These are phyloP conservation scores for Dasypus novemcinctus DNA, from an alignment of 2,113 vertebrate species.

Conservation along the genomic window DNA sequence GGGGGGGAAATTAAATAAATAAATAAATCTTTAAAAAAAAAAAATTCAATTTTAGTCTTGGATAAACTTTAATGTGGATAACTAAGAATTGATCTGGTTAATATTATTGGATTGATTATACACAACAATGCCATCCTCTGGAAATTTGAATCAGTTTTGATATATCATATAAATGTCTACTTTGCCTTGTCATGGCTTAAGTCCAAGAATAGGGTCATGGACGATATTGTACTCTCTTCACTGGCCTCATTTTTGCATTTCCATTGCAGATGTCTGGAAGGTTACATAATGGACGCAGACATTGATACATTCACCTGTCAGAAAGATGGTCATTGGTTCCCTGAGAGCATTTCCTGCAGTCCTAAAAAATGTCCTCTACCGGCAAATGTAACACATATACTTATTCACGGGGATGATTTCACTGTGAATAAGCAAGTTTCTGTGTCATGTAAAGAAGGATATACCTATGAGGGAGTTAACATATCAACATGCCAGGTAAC, in stretches of 20 bases:
- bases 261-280: conserved; percentile 92
- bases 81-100: background rate
- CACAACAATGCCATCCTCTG: background rate
- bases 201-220: background rate
- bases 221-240: background rate
- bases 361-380: conserved; percentile 88
- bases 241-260: background rate
- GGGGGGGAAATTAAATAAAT: no score
- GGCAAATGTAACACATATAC: conserved; percentile 82
- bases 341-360: conserved; percentile 87
- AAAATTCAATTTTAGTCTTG: no score
- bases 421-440: conserved; percentile 86
- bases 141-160: background rate
- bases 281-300: conserved; percentile 86
- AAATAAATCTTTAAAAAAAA: no score
- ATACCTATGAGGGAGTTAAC: conserved; percentile 86
- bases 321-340: conserved; percentile 92
- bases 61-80: background rate
- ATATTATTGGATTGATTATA: background rate
- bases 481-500: conserved; percentile 90
- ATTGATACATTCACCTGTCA: conserved; percentile 86
- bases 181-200: background rate
- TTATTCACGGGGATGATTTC: conserved; percentile 84
- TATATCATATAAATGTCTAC: background rate
- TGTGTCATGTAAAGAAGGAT: conserved; percentile 90